Percentiles rank a stretch among this genome's conserved stretches.
phyloP scores from a whole-genome alignment of 2,113 vertebrate genomes.

The Ciconia boyciana region DNA sequence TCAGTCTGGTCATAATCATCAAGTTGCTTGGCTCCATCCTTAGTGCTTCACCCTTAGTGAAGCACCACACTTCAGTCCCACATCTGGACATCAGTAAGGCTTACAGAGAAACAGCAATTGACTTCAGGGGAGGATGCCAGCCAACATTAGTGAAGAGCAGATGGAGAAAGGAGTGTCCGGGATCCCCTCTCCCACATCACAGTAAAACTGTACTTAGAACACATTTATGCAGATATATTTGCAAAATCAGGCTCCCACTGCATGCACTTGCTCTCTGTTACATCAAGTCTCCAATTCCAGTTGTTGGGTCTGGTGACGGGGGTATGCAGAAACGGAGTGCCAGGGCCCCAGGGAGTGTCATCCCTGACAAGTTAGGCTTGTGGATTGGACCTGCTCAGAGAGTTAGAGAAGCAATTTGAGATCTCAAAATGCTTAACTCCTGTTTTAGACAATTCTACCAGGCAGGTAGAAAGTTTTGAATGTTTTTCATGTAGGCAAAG shows the following conservation, averaged over 20 bases:
- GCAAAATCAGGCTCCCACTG: background rate
- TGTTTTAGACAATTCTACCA: background rate
- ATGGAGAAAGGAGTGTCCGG: background rate
- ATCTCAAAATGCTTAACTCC: background rate
- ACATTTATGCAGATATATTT: background rate
- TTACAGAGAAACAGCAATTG: fast-evolving
- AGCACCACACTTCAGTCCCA: background rate
- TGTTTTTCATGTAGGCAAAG: background rate
- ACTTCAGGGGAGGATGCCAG: background rate
- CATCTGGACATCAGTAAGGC: background rate
- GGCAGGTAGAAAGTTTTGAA: background rate
- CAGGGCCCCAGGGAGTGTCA: background rate
- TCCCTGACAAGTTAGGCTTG: background rate
- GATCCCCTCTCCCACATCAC: background rate
- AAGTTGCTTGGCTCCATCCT: background rate
- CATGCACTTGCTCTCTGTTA: background rate
- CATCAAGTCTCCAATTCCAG: background rate
- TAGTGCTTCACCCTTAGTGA: background rate
- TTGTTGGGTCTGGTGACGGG: background rate
- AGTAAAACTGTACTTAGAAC: background rate
- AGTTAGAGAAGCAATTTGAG: background rate
- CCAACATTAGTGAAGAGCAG: background rate
- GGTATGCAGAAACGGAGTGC: background rate
- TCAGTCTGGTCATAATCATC: background rate
- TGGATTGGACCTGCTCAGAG: background rate